A percentile compares a stretch with the other conserved stretches of the same genome.
Evolutionary conservation across 2,797 vertebrate genomes (phyloP).

Genomic region (Molothrus aeneus): DNA sequence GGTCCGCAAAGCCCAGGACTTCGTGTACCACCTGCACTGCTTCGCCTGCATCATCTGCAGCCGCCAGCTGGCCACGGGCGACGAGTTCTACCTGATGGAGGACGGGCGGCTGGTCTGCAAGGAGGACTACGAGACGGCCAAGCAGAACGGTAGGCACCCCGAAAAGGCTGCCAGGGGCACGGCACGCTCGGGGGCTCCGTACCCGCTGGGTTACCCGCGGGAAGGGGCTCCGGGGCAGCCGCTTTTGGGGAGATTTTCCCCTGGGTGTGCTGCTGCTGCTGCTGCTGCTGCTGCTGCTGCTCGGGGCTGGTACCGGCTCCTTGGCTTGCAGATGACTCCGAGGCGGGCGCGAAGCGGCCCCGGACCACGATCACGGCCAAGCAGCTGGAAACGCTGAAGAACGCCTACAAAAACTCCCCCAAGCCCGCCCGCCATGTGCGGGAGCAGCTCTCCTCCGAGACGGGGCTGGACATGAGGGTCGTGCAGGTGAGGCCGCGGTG

Average conservation of each 20-base stretch:
- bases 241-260: background rate
- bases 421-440: constrained; percentile 94
- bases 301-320: background rate
- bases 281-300: accelerated
- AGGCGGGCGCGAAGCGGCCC: constrained; percentile 94
- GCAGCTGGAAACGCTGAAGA: constrained; percentile 97
- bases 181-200: accelerated
- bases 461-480: constrained; percentile 96
- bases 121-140: constrained; percentile 97
- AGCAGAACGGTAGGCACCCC: constrained; percentile 88
- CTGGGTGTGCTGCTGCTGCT: accelerated
- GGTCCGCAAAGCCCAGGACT: constrained; percentile 97
- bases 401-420: constrained; percentile 97
- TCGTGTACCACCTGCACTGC: constrained; percentile 98
- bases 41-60: constrained; percentile 97
- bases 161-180: background rate
- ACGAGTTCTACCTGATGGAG: constrained; percentile 99
- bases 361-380: constrained; percentile 97
- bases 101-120: constrained; percentile 97
- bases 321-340: constrained; percentile 87
- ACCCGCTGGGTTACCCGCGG: accelerated
- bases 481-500: constrained; percentile 84
- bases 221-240: background rate
- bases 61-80: constrained; percentile 94
- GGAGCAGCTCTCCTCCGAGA: constrained; percentile 97